These are phyloP conservation scores for Threskiornis aethiopicus DNA, from an alignment of 2,797 vertebrate species.

Conservation along the genomic window DNA sequence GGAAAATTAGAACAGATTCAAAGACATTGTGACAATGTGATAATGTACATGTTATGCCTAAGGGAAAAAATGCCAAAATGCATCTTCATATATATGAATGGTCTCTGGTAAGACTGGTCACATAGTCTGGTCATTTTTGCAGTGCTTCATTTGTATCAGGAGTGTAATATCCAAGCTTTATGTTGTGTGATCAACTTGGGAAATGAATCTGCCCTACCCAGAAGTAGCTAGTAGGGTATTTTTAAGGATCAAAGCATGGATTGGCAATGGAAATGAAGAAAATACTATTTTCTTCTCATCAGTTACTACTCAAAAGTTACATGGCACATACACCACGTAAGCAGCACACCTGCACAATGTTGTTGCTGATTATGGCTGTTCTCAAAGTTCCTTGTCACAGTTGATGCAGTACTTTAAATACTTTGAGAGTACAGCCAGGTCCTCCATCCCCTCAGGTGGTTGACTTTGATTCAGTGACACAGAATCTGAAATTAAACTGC, in stretches of 20 bases:
- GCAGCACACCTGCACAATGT: not conserved
- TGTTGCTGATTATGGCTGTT: not conserved
- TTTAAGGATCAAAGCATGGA: not conserved
- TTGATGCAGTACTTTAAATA: not conserved
- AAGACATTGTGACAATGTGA: not conserved
- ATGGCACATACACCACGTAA: not conserved
- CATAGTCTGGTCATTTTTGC: not conserved
- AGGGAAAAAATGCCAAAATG: not conserved
- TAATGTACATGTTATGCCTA: not conserved
- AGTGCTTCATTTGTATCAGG: not conserved
- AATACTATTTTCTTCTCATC: not conserved
- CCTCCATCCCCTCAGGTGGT: not conserved
- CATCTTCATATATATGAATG: not conserved
- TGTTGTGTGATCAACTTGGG: not conserved
- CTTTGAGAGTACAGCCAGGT: not conserved
- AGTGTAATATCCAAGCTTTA: not conserved
- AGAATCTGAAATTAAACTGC: not conserved
- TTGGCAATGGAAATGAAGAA: not conserved
- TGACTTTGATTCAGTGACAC: not conserved
- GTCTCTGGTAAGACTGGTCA: not conserved
- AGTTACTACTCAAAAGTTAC: not conserved
- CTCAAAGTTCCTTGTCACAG: not conserved
- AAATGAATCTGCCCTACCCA: not conserved
- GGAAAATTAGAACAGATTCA: not conserved
- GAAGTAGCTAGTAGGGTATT: not conserved